phyloP scores from a whole-genome alignment of 2,113 vertebrate species.

The Myanophis thanlyinensis region DNA sequence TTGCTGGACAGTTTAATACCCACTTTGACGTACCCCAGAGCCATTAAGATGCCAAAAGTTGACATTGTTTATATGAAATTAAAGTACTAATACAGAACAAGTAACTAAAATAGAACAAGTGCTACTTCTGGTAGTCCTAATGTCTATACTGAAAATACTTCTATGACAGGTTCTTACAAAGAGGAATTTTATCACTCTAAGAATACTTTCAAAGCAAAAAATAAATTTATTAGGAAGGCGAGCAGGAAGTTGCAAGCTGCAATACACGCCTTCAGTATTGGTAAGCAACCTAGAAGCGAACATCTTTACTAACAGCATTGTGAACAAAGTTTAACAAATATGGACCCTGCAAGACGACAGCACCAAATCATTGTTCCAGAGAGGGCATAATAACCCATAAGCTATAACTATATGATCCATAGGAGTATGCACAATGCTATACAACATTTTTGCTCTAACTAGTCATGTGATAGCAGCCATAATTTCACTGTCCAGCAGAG shows the following conservation, averaged over 20 bases:
- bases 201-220: background rate
- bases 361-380: too few species aligned
- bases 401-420: too few species aligned
- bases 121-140: background rate
- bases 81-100: background rate
- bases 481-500: too few species aligned
- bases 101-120: background rate
- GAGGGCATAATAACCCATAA: too few species aligned
- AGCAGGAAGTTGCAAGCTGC: background rate
- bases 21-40: constrained; percentile 11
- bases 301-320: background rate
- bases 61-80: background rate
- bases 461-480: background rate
- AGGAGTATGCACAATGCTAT: background rate
- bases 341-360: too few species aligned
- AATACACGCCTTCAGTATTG: background rate
- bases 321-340: too few species aligned
- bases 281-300: background rate
- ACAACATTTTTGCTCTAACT: background rate
- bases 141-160: background rate
- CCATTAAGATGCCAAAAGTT: constrained; percentile 4
- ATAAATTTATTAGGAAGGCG: background rate
- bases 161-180: background rate
- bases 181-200: background rate
- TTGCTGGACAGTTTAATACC: background rate